Conservation (phyloP, 2,797 vertebrate genomes). For the Dryobates pubescens region DNA sequence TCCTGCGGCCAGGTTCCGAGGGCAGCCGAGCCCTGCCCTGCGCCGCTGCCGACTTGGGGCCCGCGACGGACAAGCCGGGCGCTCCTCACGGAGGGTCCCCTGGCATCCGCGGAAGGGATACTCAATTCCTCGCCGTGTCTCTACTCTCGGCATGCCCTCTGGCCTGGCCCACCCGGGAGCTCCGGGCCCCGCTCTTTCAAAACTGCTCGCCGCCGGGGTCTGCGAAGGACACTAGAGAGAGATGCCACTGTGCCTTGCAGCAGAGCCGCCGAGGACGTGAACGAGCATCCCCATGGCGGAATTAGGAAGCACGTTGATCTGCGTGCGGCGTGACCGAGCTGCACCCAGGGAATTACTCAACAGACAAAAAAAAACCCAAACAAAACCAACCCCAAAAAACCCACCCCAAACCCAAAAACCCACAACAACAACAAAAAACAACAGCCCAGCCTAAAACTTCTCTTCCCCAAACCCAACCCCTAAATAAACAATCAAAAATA, state of each 20-base stretch:
- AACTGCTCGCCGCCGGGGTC: background rate
- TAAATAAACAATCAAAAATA: background rate
- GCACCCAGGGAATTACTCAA: background rate
- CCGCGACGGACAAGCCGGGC: background rate
- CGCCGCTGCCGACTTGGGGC: background rate
- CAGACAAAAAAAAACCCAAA: background rate
- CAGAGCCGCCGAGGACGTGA: background rate
- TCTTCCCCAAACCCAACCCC: background rate
- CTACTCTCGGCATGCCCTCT: background rate
- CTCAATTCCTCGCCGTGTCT: rapidly evolving
- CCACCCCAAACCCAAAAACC: background rate
- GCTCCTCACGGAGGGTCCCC: background rate
- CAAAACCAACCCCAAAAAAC: too few species aligned
- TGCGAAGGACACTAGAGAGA: background rate
- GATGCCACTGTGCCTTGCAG: background rate
- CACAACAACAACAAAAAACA: too few species aligned
- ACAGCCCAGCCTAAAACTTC: background rate
- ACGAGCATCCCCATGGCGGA: background rate
- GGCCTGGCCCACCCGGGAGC: background rate
- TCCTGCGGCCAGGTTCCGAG: background rate
- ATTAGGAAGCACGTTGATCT: background rate
- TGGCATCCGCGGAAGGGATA: background rate
- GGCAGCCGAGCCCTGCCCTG: background rate
- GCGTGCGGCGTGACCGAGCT: background rate
- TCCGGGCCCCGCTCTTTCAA: background rate